Evolutionary conservation across 2,113 vertebrate species (phyloP), one percentile per base, ranked within the genome.

Genomic region (Tringa solitaria): DNA sequence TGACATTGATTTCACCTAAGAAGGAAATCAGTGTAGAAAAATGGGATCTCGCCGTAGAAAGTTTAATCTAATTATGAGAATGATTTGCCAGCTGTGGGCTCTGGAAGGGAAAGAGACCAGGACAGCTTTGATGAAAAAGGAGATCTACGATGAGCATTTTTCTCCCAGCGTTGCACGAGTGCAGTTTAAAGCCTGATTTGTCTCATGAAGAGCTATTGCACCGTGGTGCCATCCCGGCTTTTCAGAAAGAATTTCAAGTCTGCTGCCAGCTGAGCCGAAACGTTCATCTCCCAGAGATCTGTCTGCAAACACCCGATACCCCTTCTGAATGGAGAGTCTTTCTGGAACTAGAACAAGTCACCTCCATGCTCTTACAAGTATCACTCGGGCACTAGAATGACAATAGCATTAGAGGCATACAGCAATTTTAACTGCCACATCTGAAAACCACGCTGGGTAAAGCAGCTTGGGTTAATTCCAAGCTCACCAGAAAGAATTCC

Each of bases 1-100:
- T 97, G 95, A 97, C 97, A 97, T 56, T 97, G 96, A 94, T 95
- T 93, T 98, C 95, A 77, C 97, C 97, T 84, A 88, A 85, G 94
- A 69, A 93, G 75, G 82, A 75, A 87, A 93, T 59, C 90, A 46
- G 84, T 84, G 78, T 74, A 93, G 86, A 97, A 95, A 96, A 96
- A 95, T 69, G 43, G 92, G 92, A 93, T 88, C 87, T 93, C 30
- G 3, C 41, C 89, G 73, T 28, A 87, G 24, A 80, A 90, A 89
- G 83, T 79, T 43, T 95, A 95, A 93, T 93, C 87, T 85, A 95
- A 61, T 96, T 73, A 89, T 13, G 48, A 93, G 82, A 54, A 61
- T 39, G 82, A 79, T 87, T 87, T 91, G 77, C 64, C 82, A 95
- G 73, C 88, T 88, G 57, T 17, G 74, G 81, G 64, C 76, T 89